phyloP scores from a whole-genome alignment of 2,797 vertebrate genomes.

The Lepilemur ruficaudatus region DNA sequence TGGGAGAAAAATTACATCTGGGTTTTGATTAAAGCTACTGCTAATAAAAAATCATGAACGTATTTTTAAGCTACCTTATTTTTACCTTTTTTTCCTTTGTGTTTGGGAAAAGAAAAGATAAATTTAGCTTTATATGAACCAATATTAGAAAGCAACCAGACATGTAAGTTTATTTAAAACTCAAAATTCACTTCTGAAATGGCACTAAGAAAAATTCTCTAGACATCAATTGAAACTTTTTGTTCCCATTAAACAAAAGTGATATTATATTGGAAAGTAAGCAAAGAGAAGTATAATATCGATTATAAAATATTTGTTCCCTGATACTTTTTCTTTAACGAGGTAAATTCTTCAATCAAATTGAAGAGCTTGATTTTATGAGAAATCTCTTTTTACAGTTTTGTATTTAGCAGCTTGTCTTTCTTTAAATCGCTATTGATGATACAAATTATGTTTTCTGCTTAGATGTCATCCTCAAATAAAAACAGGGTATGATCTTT shows the following conservation, averaged over 20 bases:
- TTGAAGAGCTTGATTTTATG: not conserved
- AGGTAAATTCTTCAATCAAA: not conserved
- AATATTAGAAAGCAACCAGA: not conserved
- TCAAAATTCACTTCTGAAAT: not conserved
- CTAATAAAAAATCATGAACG: not conserved
- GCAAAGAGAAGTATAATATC: not conserved
- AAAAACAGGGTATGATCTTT: not conserved
- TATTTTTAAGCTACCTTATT: not conserved
- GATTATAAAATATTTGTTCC: not conserved
- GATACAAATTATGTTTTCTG: not conserved
- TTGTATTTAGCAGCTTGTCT: not conserved
- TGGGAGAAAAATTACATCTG: conserved; percentile 18
- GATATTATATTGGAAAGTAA: not conserved
- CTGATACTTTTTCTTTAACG: not conserved
- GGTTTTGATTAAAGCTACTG: not conserved
- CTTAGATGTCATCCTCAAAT: not conserved
- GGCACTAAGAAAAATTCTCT: not conserved
- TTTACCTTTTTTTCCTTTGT: not conserved
- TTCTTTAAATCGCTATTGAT: not conserved
- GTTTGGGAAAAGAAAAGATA: not conserved
- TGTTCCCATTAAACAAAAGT: not conserved
- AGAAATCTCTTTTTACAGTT: not conserved
- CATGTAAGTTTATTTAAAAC: not conserved
- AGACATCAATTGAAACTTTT: not conserved
- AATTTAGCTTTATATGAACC: not conserved